Evolutionary conservation across 2,113 vertebrate species (phyloP).

Genomic region (Panthera leo): DNA sequence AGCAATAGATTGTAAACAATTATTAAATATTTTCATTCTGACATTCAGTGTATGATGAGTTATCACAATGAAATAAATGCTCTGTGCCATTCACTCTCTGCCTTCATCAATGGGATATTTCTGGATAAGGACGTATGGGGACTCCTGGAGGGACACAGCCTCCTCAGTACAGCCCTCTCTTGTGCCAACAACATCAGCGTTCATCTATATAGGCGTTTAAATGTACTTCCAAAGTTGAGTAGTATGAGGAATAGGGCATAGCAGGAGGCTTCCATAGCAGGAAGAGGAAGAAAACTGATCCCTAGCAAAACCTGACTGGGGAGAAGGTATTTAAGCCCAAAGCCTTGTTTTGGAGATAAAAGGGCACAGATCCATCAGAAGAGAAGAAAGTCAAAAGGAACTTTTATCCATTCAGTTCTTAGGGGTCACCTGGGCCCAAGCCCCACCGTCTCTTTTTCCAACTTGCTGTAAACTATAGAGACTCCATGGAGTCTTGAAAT

Average conservation of each 20-base stretch:
- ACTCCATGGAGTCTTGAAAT: background rate
- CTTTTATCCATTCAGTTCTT: conserved; percentile 10
- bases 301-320: conserved; percentile 65
- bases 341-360: conserved; percentile 5
- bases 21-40: conserved; percentile 77
- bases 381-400: background rate
- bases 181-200: conserved; percentile 33
- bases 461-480: background rate
- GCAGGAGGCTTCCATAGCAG: background rate
- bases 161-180: background rate
- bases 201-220: conserved; percentile 18
- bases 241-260: background rate
- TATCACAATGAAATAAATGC: background rate
- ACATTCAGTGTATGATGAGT: background rate
- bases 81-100: background rate
- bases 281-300: conserved; percentile 35
- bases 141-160: background rate
- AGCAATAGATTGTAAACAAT: conserved; percentile 90
- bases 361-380: background rate
- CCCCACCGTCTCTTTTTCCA: conserved; percentile 18
- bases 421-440: background rate
- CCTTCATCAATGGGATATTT: background rate
- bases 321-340: conserved; percentile 8
- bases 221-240: conserved; percentile 32
- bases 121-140: background rate